Evolutionary conservation across 2,797 vertebrate genomes (phyloP).

Genomic region (Myioborus miniatus): DNA sequence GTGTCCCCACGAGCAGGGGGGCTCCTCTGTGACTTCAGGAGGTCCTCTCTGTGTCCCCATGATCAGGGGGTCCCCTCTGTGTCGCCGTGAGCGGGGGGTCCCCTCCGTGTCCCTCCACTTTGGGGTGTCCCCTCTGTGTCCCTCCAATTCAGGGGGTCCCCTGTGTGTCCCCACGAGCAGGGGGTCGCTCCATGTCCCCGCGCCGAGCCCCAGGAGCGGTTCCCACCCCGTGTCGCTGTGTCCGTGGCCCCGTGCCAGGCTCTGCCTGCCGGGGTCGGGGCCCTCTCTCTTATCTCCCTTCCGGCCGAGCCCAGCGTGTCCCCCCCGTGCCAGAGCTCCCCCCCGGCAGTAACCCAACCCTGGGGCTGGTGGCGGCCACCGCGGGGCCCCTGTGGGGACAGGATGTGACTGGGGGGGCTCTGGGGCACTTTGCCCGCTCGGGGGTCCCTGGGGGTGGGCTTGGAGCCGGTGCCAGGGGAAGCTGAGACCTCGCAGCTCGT

Average conservation of each 20-base stretch:
- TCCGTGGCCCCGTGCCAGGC: neutral
- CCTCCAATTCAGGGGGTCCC: neutral
- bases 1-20: too few relatives aligned
- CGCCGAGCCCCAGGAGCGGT: neutral
- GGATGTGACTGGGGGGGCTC: neutral
- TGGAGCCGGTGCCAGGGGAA: neutral
- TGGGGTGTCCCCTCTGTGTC: too few relatives aligned
- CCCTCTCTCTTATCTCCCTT: constrained; percentile 36
- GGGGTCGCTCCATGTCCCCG: neutral
- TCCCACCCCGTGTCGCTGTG: neutral
- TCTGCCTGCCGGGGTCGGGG: neutral
- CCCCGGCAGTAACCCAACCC: constrained; percentile 13
- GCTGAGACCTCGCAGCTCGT: neutral
- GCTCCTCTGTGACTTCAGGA: too few relatives aligned
- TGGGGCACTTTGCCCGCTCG: fast-evolving
- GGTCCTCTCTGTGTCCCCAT: too few relatives aligned
- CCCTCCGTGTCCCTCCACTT: fast-evolving
- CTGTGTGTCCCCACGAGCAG: fast-evolving
- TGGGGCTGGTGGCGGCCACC: neutral
- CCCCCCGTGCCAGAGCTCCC: neutral
- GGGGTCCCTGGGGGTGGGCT: neutral
- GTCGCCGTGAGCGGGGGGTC: too few relatives aligned
- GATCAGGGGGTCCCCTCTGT: too few relatives aligned
- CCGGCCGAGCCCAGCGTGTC: neutral
- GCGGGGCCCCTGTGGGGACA: neutral